Base-by-base conservation (phyloP, 1,140 invertebrate species). In the Eufriesea mexicana region DNA sequence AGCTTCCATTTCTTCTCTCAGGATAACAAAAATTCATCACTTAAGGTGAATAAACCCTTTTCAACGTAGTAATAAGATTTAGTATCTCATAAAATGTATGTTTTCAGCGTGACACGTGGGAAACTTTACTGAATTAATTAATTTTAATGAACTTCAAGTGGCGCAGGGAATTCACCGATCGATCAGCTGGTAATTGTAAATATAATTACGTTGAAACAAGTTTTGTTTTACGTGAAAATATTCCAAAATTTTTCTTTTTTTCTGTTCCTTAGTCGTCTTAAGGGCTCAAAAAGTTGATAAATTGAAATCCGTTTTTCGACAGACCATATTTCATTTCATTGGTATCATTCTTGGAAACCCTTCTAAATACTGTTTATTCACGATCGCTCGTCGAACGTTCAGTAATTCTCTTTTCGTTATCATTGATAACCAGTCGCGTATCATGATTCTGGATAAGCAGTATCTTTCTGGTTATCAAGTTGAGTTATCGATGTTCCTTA, bases 401-500 rank as follows among this genome's bases (percentile, higher is more conserved):
- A 16, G 8, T n/a, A 14, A 20, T 47, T 18, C 16, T 42, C 6
- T 75, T 57, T 54, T 25, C n/a, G 45, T 83, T 83, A 83, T 83
- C 81, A 5, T 18, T 16, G 81, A 83, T 83, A 71, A 55, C 20
- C 25, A 9, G 18, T 23, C 18, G 35, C 51, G 67, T 83, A 83
- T 83, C 81, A 28, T 28, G 16, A 45, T 59, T 12, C 4, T 23
- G 72, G 79, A 82, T 82, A 82, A 82, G 51, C 18, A 5, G 9
- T 67, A 81, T 80, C 68, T 20, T 20, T 0, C 0, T 6, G 14
- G 1, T 18, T 42, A 45, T 42, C 20, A 2, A n/a, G 12, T 5
- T 5, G 2, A 66, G 2, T 45, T 42, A 12, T 45, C 23, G 42
- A 45, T 28, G 18, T 12, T 51, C 18, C 2, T 51, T 70, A 14